Base-by-base conservation (phyloP, 2,797 vertebrate genomes). In the Anguilla megastoma region DNA sequence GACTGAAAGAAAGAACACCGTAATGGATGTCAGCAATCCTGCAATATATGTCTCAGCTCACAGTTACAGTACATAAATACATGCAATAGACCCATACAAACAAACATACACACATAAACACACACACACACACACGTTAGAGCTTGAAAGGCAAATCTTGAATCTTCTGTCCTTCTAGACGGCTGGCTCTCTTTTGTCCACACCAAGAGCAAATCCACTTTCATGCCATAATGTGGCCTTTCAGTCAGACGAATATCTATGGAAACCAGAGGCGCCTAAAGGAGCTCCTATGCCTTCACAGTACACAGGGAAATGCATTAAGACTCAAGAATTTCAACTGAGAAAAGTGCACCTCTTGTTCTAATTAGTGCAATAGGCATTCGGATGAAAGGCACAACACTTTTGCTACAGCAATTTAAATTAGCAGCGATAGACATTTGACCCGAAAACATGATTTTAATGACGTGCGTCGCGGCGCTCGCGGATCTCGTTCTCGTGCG, bases 141-240 rank as follows among this genome's bases (percentile, higher is more conserved):
- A 56, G 41, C 50, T 48, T 71, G n/a, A 86, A 45, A 86, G 60
- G 50, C 45, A n/a, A 8, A 82, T 48, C 0, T 27, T 12, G n/a
- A 86, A 45, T 52, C 12, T 60, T 79, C 63, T 33, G 36, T 24
- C 36, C 36, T 41, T 36, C 54, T 41, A 36, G 0, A 12, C 5
- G 18, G 84, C n/a, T 84, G 18, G 84, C n/a, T 86, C 85, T 66
- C 48, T 50, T 0, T 50, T 88, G 87, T 89, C 89, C 90, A 87
- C 88, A 87, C 90, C 56, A 86, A 71, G 14, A 71, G 58, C 79
- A 89, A 92, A 92, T 92, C 91, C 91, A 91, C 91, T 93, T 92
- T 93, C 91, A 92, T 90, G 91, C 86, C 27, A 85, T 87, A 89
- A 91, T 69, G 84, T 54, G 87, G 84, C 86, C 86, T 63, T 41